phyloP scores from a whole-genome alignment of 2,888 invertebrate genomes.

The Lochmaea crataegi region DNA sequence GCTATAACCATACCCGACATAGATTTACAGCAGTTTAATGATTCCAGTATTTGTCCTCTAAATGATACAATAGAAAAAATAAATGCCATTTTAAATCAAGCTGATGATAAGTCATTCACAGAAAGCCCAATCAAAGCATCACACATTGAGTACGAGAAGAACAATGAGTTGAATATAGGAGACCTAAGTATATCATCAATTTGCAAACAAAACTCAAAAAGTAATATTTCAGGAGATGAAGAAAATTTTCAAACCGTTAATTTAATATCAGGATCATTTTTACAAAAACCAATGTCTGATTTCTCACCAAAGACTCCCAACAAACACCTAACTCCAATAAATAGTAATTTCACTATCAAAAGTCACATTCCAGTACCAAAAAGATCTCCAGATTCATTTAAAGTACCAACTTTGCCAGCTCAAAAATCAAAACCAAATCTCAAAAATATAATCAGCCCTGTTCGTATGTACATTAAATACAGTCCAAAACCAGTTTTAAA shows the following conservation, averaged over 20 bases:
- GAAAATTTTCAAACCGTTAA: background rate
- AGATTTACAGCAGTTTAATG: slow-evolving; percentile 36
- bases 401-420: background rate
- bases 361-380: slow-evolving; percentile 10
- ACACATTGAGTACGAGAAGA: background rate
- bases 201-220: background rate
- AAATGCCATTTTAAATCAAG: slow-evolving; percentile 31
- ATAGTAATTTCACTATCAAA: background rate
- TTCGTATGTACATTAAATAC: slow-evolving; percentile 41
- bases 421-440: slow-evolving; percentile 16
- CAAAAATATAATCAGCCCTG: slow-evolving; percentile 41
- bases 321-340: background rate
- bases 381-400: slow-evolving; percentile 17
- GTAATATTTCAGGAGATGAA: background rate
- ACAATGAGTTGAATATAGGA: background rate
- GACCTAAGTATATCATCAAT: background rate
- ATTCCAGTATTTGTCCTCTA: slow-evolving; percentile 23
- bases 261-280: slow-evolving; percentile 30
- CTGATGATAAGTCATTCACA: background rate
- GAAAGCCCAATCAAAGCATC: background rate
- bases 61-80: slow-evolving; percentile 40
- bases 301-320: background rate
- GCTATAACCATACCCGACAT: slow-evolving; percentile 34
- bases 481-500: slow-evolving; percentile 36
- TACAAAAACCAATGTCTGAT: slow-evolving; percentile 16